A percentile compares a stretch with the other conserved stretches of the same genome.
Evolutionary conservation across 2,797 vertebrate species (phyloP).

Genomic region (Mus spretus): DNA sequence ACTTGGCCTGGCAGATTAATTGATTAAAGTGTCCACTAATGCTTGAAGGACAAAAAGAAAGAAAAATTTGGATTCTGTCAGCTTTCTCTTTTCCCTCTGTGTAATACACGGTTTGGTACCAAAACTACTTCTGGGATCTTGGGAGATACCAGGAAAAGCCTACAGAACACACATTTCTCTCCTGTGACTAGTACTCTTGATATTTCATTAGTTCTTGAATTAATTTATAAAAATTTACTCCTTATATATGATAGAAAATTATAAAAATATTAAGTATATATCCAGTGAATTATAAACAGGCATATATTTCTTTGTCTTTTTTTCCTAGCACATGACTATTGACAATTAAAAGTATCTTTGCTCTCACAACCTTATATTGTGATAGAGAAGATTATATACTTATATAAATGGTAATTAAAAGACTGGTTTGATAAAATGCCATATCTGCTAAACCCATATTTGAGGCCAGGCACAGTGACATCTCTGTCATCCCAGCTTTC

Average conservation of each 20-base stretch:
- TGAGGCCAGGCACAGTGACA: not conserved
- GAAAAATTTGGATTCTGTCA: conserved; percentile 36
- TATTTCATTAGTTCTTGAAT: conserved; percentile 42
- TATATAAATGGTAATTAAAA: conserved; percentile 49
- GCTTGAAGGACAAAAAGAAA: conserved; percentile 64
- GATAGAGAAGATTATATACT: conserved; percentile 13
- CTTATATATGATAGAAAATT: not conserved
- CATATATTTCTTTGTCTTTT: not conserved
- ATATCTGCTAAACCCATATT: conserved; percentile 32
- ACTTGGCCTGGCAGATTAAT: conserved; percentile 63
- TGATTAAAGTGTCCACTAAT: conserved; percentile 36
- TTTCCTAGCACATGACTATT: conserved; percentile 30
- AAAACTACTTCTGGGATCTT: conserved; percentile 8
- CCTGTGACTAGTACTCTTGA: not conserved
- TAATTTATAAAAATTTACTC: conserved; percentile 52
- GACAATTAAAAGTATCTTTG: conserved; percentile 55
- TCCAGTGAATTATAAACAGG: conserved; percentile 13
- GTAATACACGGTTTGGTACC: not conserved
- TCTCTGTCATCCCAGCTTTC: not conserved
- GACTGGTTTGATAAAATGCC: conserved; percentile 49
- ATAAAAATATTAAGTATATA: conserved; percentile 19
- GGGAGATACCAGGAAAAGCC: not conserved
- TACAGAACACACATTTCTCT: not conserved
- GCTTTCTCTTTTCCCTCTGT: not conserved
- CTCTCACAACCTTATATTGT: conserved; percentile 60